Evolutionary conservation across 2,113 vertebrate species (phyloP).

Genomic region (Eupsittula cactorum): DNA sequence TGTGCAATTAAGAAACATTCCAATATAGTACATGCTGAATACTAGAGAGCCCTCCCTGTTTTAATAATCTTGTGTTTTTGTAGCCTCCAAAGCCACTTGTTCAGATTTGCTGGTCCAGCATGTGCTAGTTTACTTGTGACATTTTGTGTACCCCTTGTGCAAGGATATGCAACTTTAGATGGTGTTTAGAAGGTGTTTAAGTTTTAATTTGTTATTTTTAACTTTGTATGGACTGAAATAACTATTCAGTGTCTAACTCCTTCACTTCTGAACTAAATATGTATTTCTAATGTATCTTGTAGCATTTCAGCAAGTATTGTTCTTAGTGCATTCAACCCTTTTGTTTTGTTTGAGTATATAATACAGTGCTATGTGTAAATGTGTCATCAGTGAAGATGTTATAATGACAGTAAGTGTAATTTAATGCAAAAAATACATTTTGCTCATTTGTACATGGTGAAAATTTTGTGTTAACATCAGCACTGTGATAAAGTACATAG

Average conservation of each 20-base stretch:
- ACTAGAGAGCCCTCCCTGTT: neutral
- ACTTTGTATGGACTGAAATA: neutral
- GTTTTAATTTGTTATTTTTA: neutral
- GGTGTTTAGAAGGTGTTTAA: neutral
- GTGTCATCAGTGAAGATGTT: neutral
- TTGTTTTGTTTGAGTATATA: neutral
- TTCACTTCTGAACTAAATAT: neutral
- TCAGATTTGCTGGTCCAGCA: neutral
- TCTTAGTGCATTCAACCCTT: neutral
- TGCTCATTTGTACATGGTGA: neutral
- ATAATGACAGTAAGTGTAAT: neutral
- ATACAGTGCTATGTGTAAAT: neutral
- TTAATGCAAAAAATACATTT: neutral
- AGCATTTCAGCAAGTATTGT: neutral
- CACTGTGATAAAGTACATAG: neutral
- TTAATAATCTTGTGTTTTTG: neutral
- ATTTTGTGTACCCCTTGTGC: neutral
- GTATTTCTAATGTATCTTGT: neutral
- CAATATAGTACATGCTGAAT: neutral
- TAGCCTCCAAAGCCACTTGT: fast-evolving
- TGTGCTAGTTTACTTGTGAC: neutral
- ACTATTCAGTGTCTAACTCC: neutral
- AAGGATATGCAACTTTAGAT: neutral
- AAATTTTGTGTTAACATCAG: neutral
- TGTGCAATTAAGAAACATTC: neutral